These are phyloP conservation scores for Vanacampus margaritifer DNA, from an alignment of 2,113 vertebrate genomes.

Conservation along the genomic window DNA sequence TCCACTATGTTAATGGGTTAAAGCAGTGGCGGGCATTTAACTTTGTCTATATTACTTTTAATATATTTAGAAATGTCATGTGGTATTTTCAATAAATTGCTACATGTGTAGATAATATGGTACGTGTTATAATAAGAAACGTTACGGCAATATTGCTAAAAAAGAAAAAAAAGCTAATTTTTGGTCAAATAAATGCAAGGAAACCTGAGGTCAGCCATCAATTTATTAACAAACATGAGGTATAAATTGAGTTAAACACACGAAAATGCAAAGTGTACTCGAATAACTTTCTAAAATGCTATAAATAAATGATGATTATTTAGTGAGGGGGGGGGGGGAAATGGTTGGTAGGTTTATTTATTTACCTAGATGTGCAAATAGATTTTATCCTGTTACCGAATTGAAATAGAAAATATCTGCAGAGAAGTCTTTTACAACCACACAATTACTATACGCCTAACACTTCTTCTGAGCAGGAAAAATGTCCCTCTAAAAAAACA, in stretches of 20 bases:
- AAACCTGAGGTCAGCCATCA: neutral
- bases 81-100: too few species aligned
- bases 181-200: neutral
- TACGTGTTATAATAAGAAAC: too few species aligned
- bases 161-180: neutral
- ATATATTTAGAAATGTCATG: too few species aligned
- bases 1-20: too few species aligned
- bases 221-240: neutral
- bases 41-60: too few species aligned
- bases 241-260: neutral
- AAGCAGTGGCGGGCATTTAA: too few species aligned
- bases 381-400: neutral
- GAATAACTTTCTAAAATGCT: neutral
- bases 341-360: neutral
- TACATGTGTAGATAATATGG: too few species aligned
- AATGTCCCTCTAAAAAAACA: neutral
- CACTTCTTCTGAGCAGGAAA: neutral
- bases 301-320: neutral
- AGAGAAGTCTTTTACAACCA: neutral
- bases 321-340: neutral
- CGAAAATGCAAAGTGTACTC: neutral
- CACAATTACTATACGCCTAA: neutral
- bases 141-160: neutral
- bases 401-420: too few species aligned
- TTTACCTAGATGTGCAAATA: neutral